Percentiles rank a stretch among this genome's conserved stretches.
phyloP scores from a whole-genome alignment of 2,113 vertebrate genomes.

The Ameiurus melas region DNA sequence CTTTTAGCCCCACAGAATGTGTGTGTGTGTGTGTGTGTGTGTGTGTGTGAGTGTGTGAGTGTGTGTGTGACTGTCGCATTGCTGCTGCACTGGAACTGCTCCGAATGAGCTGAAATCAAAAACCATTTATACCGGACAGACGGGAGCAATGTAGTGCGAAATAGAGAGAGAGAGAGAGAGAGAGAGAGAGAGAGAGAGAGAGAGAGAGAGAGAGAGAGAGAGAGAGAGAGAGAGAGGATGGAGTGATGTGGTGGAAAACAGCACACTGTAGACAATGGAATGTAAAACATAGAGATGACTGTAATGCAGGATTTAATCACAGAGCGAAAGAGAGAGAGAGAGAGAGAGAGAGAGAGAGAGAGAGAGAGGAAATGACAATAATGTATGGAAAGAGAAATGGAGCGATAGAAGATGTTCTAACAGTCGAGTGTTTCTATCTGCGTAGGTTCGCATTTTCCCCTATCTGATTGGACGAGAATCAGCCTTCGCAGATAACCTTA shows the following conservation, averaged over 20 bases:
- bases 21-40: slow-evolving; percentile 34
- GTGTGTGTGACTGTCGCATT: slow-evolving; percentile 24
- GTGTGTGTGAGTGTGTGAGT: slow-evolving; percentile 31
- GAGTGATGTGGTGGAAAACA: neutral
- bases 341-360: neutral
- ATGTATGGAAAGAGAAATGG: neutral
- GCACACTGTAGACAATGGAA: neutral
- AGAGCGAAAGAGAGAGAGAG: neutral
- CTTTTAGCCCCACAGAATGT: slow-evolving; percentile 21
- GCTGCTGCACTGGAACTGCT: slow-evolving; percentile 27
- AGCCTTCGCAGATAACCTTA: slow-evolving; percentile 96
- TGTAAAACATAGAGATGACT: neutral
- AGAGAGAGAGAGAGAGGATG: no score
- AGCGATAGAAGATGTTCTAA: neutral
- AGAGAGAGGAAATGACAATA: neutral
- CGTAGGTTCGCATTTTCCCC: slow-evolving; percentile 95
- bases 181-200: neutral
- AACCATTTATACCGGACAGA: slow-evolving; percentile 51
- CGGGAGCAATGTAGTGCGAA: slow-evolving; percentile 50
- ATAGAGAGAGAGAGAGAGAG: slow-evolving; percentile 14
- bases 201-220: neutral
- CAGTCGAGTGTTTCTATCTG: slow-evolving; percentile 34
- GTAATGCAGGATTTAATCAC: neutral
- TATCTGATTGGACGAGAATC: slow-evolving; percentile 98
- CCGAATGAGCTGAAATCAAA: slow-evolving; percentile 43